Evolutionary conservation across 53 echinoderm and acorn worm genomes (phyloP).

Genomic region (Paracentrotus lividus): DNA sequence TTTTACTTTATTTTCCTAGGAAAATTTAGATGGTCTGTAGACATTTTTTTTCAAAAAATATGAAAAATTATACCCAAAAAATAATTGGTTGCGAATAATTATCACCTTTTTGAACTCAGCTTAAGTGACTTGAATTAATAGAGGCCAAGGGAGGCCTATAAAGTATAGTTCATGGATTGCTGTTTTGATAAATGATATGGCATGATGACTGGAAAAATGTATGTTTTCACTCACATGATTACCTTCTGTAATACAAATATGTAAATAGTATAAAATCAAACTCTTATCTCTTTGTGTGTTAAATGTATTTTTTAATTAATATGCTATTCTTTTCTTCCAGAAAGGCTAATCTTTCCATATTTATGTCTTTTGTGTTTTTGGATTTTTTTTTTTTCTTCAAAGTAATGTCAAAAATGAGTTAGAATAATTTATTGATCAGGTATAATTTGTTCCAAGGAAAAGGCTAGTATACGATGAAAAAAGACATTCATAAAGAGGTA

Average conservation of each 20-base stretch:
- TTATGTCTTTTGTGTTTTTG: not conserved
- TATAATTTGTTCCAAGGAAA: not conserved
- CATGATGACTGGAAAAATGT: not conserved
- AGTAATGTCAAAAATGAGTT: not conserved
- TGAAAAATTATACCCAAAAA: not conserved
- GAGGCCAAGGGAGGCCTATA: not conserved
- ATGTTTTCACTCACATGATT: slow-evolving; percentile 19
- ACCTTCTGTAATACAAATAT: slow-evolving; percentile 56
- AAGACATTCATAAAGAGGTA: not conserved
- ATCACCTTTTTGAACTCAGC: not conserved
- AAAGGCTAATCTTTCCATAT: slow-evolving; percentile 35
- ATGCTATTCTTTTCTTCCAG: slow-evolving; percentile 54
- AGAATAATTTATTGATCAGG: not conserved
- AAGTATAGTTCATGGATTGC: slow-evolving; percentile 21
- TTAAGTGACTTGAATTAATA: slow-evolving; percentile 13
- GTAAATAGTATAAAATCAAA: slow-evolving; percentile 42
- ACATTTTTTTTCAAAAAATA: not conserved
- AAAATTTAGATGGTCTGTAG: not conserved
- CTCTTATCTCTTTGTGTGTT: slow-evolving; percentile 28
- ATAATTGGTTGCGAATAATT: not conserved
- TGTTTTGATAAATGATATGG: not conserved
- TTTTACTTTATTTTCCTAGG: not conserved
- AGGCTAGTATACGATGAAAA: not conserved
- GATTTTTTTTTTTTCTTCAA: not conserved
- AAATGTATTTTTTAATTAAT: slow-evolving; percentile 40